Base-by-base conservation (phyloP, 1,140 invertebrate species). In the Saxidomus purpurata region DNA sequence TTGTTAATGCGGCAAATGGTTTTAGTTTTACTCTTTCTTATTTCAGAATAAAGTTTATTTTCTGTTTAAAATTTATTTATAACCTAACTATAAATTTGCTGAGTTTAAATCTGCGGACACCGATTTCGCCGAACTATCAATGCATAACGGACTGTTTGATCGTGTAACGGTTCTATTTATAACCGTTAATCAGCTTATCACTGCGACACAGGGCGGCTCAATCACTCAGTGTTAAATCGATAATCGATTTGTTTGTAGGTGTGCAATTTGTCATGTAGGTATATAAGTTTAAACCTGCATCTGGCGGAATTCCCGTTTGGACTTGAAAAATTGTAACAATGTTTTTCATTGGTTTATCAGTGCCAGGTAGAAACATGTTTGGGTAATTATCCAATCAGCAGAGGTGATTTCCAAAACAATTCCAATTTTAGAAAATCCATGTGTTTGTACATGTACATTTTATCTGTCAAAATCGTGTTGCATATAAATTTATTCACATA, bases 201-300 rank as follows among this genome's bases (percentile, higher is more conserved):
- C 85, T 36, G 71, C 38, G 80, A 47, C 67, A 34, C 34, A 69
- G n/a, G 63, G 49, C 49, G 36, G 15, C 47, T 79, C 76, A 67
- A 79, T 69, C 38, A 43, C 22, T 52, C 25, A 36, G 55, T 82
- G 80, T 47, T 79, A 74, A 87, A 79, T 79, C 85, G 52, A 87
- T 87, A 61, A 77, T 87, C 38, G 71, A 79, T 85, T 85, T 61
- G 4, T 28, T 40, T 49, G 47, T 36, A 36, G 52, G 77, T 43
- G 43, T 59, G 76, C 15, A 13, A 13, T 43, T 55, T 36, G 25
- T 25, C 52, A 61, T 38, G 34, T 85, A 85, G 63, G 67, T 71
- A 87, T n/a, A n/a, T 77, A 74, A 15, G 85, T 87, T 87, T 47
- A 36, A 79, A 87, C 85, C 47, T 87, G 85, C 74, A 79, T 87